Percentiles rank a stretch among this genome's conserved stretches.
Conservation (phyloP, 2,113 vertebrate genomes). For the Euleptes europaea region DNA sequence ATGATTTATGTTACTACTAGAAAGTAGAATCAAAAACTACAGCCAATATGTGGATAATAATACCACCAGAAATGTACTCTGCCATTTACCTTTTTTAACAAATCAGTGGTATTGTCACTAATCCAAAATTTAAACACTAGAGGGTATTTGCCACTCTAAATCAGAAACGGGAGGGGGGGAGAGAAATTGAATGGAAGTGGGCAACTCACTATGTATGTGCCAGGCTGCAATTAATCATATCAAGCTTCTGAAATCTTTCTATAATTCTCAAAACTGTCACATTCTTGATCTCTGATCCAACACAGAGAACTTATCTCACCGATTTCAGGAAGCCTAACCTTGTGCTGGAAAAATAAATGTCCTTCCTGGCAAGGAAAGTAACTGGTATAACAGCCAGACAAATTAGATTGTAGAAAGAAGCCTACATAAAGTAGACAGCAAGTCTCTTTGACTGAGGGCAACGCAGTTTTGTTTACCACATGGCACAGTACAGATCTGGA, state of each 20-base stretch:
- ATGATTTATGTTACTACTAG: slow-evolving; percentile 37
- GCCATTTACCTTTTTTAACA: background rate
- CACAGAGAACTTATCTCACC: background rate
- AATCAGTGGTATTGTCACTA: background rate
- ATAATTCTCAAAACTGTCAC: background rate
- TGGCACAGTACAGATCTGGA: background rate
- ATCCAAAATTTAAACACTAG: background rate
- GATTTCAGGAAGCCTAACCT: background rate
- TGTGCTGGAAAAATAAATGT: background rate
- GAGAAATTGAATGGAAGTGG: background rate
- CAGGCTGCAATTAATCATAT: background rate
- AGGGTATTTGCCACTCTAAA: background rate
- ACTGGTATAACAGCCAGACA: background rate
- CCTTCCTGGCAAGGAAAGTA: background rate
- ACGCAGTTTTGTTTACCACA: background rate
- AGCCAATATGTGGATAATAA: background rate
- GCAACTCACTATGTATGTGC: background rate
- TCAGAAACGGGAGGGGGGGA: background rate
- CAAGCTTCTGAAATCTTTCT: background rate
- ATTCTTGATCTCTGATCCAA: background rate
- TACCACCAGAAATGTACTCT: background rate
- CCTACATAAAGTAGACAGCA: background rate
- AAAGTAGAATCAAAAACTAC: slow-evolving; percentile 25
- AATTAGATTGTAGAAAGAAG: background rate
- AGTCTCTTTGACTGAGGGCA: background rate